Conservation (phyloP, 2,797 vertebrate genomes). For the Leptatherina wallacei region DNA sequence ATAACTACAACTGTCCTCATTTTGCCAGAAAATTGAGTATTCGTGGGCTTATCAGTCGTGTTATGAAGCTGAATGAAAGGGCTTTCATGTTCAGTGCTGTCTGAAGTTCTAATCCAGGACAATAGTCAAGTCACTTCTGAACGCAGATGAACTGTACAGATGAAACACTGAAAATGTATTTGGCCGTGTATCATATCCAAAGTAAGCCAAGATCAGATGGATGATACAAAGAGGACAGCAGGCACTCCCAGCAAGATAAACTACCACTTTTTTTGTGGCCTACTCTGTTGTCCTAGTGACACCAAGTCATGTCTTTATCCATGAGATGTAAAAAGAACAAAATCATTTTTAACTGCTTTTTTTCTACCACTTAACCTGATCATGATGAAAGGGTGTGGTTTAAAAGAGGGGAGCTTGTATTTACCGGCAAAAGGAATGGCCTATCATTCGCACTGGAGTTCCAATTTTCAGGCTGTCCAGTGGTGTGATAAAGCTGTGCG, state of each 20-base stretch:
- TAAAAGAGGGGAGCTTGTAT: background rate
- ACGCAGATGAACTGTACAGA: background rate
- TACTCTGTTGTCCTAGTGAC: conserved; percentile 20
- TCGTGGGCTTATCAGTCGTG: background rate
- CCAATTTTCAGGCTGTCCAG: conserved; percentile 54
- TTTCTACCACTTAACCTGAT: conserved; percentile 22
- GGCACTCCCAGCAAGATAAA: conserved; percentile 59
- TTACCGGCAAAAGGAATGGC: conserved; percentile 44
- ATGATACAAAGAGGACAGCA: conserved; percentile 40
- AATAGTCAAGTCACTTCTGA: background rate
- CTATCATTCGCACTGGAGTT: conserved; percentile 52
- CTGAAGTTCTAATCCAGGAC: conserved; percentile 7
- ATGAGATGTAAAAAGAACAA: conserved; percentile 30
- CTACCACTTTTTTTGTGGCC: conserved; percentile 25
- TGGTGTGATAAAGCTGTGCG: conserved; percentile 47
- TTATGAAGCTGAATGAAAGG: background rate
- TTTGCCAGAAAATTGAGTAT: background rate
- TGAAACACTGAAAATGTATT: conserved; percentile 21
- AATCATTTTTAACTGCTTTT: conserved; percentile 34
- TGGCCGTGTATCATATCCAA: conserved; percentile 45
- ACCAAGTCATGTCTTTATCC: conserved; percentile 51
- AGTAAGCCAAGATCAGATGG: conserved; percentile 56
- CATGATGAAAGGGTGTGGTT: background rate
- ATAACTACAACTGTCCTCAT: conserved; percentile 1
- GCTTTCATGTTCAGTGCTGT: background rate